Conservation (phyloP, 2,113 vertebrate species). For the Tachuris rubrigastra region DNA sequence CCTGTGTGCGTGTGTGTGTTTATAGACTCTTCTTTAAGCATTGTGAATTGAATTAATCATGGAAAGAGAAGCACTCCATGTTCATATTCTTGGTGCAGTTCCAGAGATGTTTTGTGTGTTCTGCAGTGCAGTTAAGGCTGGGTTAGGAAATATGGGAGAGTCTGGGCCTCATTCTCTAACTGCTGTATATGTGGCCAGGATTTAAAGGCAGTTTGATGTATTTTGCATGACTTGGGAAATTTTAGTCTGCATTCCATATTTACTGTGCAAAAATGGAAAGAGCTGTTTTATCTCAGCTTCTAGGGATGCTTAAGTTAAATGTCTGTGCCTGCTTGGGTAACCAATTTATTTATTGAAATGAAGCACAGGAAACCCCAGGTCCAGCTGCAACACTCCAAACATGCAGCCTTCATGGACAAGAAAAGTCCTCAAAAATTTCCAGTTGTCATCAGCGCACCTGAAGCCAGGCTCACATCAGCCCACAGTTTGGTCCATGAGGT, state of each 20-base stretch:
- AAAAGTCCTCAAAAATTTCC: not conserved
- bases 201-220: not conserved
- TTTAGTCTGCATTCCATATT: not conserved
- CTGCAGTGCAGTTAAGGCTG: not conserved
- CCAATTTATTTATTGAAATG: not conserved
- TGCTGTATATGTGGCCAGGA: not conserved
- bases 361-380: not conserved
- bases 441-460: not conserved
- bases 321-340: not conserved
- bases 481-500: not conserved
- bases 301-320: not conserved
- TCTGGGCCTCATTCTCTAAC: not conserved
- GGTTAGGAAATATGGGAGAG: not conserved
- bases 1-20: not conserved
- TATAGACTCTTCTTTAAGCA: constrained; percentile 9
- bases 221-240: not conserved
- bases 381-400: not conserved
- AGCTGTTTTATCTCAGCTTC: not conserved
- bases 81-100: not conserved
- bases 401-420: not conserved
- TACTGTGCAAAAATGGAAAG: not conserved
- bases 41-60: constrained; percentile 34
- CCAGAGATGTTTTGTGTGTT: not conserved
- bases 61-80: not conserved
- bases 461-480: not conserved